Conservation (phyloP, 2,797 vertebrate species). For the Sebastiscus tertius region DNA sequence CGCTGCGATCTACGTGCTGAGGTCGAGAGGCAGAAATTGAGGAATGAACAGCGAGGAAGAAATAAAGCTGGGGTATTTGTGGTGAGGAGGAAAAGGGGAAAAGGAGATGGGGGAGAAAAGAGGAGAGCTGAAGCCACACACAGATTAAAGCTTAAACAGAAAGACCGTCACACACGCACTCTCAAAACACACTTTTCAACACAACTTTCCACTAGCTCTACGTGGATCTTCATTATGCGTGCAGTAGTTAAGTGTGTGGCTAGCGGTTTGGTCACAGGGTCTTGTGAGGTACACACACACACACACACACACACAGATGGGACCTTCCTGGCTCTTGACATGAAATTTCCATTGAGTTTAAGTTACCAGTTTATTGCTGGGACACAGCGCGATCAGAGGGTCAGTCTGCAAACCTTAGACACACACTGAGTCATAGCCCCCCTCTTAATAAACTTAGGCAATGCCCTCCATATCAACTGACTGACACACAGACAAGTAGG, state of each 20-base stretch:
- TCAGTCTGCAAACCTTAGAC: not conserved
- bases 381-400: not conserved
- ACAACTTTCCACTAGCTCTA: constrained; percentile 17
- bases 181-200: constrained; percentile 2
- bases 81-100: not conserved
- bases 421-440: not conserved
- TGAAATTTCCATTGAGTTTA: constrained; percentile 34
- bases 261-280: constrained; percentile 27
- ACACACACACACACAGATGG: not conserved
- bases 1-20: not conserved
- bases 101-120: not conserved
- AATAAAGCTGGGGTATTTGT: constrained; percentile 1
- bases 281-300: not conserved
- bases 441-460: not conserved
- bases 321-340: not conserved
- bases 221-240: constrained; percentile 12
- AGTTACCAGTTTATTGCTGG: constrained; percentile 9
- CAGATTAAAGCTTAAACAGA: constrained; percentile 4
- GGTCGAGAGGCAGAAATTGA: not conserved
- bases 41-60: not conserved
- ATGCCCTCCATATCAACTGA: not conserved
- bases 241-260: constrained; percentile 36
- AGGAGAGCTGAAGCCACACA: constrained; percentile 3
- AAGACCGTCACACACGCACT: not conserved
- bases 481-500: not conserved